A percentile compares a stretch with the other conserved stretches of the same genome.
Evolutionary conservation across 2,888 invertebrate genomes (phyloP).

Genomic region (Cerastis rubricosa): DNA sequence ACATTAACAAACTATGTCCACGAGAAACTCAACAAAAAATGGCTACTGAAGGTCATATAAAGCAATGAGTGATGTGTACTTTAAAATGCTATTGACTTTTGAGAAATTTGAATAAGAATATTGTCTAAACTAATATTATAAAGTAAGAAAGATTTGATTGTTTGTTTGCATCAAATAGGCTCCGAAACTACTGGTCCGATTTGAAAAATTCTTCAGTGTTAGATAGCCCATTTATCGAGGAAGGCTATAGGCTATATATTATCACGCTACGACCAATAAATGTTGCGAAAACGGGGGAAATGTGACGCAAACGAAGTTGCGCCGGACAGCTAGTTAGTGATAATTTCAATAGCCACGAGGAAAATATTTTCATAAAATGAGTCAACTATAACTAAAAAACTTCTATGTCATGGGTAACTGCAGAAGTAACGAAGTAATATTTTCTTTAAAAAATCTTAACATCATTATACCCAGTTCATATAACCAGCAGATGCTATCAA

Average conservation of each 20-base stretch:
- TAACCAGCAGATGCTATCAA: background rate
- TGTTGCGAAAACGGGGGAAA: no score
- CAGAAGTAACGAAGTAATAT: background rate
- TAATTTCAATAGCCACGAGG: background rate
- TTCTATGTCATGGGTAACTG: background rate
- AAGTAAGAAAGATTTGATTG: no score
- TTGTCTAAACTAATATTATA: no score
- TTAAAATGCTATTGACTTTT: background rate
- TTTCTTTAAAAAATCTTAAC: background rate
- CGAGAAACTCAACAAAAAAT: constrained; percentile 15
- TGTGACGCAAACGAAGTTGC: no score
- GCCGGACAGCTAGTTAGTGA: no score
- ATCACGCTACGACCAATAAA: no score
- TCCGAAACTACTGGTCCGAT: no score
- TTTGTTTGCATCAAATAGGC: no score
- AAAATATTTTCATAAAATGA: background rate
- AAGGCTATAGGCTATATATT: no score
- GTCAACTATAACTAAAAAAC: background rate
- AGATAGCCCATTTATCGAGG: no score
- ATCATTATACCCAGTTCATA: no score
- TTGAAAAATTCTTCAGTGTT: no score
- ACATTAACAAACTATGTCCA: background rate
- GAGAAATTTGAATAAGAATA: background rate
- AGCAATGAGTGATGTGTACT: constrained; percentile 1
- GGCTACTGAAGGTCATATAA: background rate